Base-by-base conservation (phyloP, 2,888 invertebrate genomes). In the Penaeus monodon region DNA sequence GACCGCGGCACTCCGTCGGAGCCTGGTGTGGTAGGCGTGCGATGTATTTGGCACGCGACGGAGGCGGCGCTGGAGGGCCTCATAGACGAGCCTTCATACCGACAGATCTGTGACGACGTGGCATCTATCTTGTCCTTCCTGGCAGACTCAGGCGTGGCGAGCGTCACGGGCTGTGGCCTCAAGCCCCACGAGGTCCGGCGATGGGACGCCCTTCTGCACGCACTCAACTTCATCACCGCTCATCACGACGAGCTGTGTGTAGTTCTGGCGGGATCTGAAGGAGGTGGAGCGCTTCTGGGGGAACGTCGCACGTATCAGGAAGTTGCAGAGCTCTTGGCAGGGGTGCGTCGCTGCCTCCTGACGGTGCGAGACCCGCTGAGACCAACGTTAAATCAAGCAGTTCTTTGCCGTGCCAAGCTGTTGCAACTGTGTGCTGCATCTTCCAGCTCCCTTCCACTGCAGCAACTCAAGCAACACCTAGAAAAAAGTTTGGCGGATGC, bases 361-460 rank as follows among this genome's bases (percentile, higher is more conserved):
- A 89, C 88, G 81, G 88, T 89, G 57, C 74, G 89, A 24, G 89
- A 88, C 73, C 65, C 81, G 12, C 74, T 81, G 76, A 74, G 88
- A n/a, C 89, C 89, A 10, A 89, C 89, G 22, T 84, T 89, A 33
- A 89, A 89, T 73, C 89, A 89, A 64, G 89, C 89, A 14, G 89
- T 89, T 44, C 68, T 89, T 73, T 89, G 89, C 65, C 79, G 89
- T 20, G 86, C 89, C n/a, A 89, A 89, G 84, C 86, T 89, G n/a
- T 83, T 89, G 70, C 89, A 89, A 33, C 84, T 89, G 65, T 89
- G 89, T 57, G 85, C 88, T 64, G 68, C 89, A 33, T 86, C 89
- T 20, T 83, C 89, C 74, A 84, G n/a, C 78, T 79, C 88, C 24
- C 77, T 70, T 64, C 81, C 86, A 17, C 79, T 85, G n/a, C 74